Evolutionary conservation across 2,797 vertebrate species (phyloP), one percentile per base, ranked within the genome.

Genomic region (Hephaestus fuliginosus): DNA sequence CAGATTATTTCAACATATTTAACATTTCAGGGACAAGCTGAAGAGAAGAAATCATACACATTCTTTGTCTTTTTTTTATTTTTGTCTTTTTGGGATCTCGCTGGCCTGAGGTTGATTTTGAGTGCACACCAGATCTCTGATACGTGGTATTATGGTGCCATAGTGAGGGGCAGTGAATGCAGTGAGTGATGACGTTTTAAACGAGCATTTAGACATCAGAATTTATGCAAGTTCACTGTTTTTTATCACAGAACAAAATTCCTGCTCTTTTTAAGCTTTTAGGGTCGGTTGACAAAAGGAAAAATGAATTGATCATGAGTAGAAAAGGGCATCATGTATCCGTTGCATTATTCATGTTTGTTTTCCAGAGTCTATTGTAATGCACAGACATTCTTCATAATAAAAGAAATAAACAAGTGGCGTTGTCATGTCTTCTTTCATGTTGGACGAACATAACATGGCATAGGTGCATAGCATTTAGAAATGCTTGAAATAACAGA

Each of bases 311-410:
- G 58, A 86, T 87, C 67, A 67, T 76, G 71, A 87, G 84, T 75
- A 58, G 65, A 82, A 88, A 90, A 82, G 72, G 81, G 88, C 76
- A 79, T 89, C 72, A 33, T 86, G 53, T 83, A 80, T 91, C 69
- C 80, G 69, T 63, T 73, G 56, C 74, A 61, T 93, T 70, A 48
- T 88, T 85, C 44, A 60, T 82, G 70, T 90, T 88, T 88, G 17
- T 84, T 88, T 80, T 67, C 78, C 92, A 92, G 87, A 92, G 85
- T 92, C 66, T 93, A 88, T 88, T 92, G 88, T 92, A 87, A 89
- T 86, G 89, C 91, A 86, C 83, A 92, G 76, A 83, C 66, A 76
- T 90, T 86, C 88, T 92, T 94, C 92, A 89, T 93, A 93, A 94
- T 95, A 94, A 95, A 94, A 89, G 33, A n/a, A 87, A 89, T 28